Evolutionary conservation across 2,113 vertebrate species (phyloP).

Genomic region (Eptesicus fuscus): DNA sequence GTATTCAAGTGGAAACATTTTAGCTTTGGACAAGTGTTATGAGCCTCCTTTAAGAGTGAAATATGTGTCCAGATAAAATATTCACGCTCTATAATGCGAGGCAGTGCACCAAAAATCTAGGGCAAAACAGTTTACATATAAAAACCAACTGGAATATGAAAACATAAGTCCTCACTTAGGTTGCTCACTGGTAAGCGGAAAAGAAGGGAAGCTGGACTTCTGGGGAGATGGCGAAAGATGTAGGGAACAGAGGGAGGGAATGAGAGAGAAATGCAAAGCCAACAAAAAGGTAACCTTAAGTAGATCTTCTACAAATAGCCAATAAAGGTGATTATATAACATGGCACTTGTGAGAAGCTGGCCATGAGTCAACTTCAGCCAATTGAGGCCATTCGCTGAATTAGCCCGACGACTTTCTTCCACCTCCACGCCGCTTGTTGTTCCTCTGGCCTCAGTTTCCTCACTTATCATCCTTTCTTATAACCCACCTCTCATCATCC

Average conservation of each 20-base stretch:
- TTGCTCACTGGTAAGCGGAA: not conserved
- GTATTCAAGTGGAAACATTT: constrained; percentile 67
- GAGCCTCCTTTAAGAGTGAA: constrained; percentile 74
- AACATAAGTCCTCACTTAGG: constrained; percentile 38
- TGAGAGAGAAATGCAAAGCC: constrained; percentile 25
- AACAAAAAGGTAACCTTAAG: constrained; percentile 31
- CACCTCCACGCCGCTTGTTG: rapidly evolving
- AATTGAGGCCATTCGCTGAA: not conserved
- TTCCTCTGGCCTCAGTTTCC: not conserved
- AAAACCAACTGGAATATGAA: constrained; percentile 57
- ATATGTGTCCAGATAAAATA: constrained; percentile 76
- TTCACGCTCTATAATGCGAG: constrained; percentile 42
- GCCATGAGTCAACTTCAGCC: not conserved
- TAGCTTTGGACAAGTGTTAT: constrained; percentile 70
- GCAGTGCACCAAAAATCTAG: constrained; percentile 70
- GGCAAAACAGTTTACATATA: constrained; percentile 65
- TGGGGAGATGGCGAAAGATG: not conserved
- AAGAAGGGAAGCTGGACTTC: constrained; percentile 58
- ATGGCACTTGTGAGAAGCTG: not conserved
- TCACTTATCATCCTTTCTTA: rapidly evolving
- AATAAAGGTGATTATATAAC: constrained; percentile 57
- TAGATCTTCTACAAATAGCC: constrained; percentile 60
- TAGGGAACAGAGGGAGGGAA: not conserved
- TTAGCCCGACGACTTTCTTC: not conserved
- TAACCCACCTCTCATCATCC: not conserved